phyloP scores from a whole-genome alignment of 1,140 invertebrate species.

The Pseudobourletiella spinata region DNA sequence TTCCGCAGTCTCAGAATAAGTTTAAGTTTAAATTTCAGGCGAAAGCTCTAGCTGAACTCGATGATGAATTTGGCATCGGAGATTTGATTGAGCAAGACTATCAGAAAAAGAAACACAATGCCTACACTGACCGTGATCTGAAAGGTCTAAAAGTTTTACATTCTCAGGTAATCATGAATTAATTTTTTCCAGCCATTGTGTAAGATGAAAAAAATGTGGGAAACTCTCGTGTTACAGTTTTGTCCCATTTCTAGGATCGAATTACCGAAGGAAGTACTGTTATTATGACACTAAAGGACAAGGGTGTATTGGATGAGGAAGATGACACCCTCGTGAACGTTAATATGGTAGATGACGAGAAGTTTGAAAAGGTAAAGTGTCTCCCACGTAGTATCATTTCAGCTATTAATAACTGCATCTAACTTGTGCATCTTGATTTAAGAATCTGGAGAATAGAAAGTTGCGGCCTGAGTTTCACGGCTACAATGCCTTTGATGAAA shows the following conservation, averaged over 20 bases:
- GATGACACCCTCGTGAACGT: slow-evolving; percentile 90
- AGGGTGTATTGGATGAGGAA: slow-evolving; percentile 76
- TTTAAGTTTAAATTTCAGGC: too few relatives aligned
- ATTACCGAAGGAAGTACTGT: slow-evolving; percentile 77
- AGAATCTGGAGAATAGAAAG: slow-evolving; percentile 76
- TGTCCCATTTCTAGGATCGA: slow-evolving; percentile 47
- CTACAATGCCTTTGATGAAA: slow-evolving; percentile 78
- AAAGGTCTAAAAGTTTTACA: slow-evolving; percentile 83
- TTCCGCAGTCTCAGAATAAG: too few relatives aligned
- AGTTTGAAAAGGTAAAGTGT: slow-evolving; percentile 66
- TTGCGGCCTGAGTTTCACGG: slow-evolving; percentile 54
- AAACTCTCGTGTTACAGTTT: too few relatives aligned
- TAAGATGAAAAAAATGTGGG: too few relatives aligned
- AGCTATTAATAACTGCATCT: neutral
- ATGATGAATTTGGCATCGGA: slow-evolving; percentile 85
- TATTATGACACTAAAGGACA: slow-evolving; percentile 90
- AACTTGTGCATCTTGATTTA: too few relatives aligned
- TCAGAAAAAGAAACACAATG: slow-evolving; percentile 49
- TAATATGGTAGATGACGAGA: slow-evolving; percentile 88
- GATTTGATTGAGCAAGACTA: slow-evolving; percentile 72
- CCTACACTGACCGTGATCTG: slow-evolving; percentile 61
- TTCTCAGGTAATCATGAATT: slow-evolving; percentile 51
- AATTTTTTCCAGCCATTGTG: neutral
- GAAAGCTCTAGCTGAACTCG: slow-evolving; percentile 86
- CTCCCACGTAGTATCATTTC: too few relatives aligned